A percentile compares a stretch with the other conserved stretches of the same genome.
Evolutionary conservation across 2,113 vertebrate genomes (phyloP).

Genomic region (Platycercus adscitus): DNA sequence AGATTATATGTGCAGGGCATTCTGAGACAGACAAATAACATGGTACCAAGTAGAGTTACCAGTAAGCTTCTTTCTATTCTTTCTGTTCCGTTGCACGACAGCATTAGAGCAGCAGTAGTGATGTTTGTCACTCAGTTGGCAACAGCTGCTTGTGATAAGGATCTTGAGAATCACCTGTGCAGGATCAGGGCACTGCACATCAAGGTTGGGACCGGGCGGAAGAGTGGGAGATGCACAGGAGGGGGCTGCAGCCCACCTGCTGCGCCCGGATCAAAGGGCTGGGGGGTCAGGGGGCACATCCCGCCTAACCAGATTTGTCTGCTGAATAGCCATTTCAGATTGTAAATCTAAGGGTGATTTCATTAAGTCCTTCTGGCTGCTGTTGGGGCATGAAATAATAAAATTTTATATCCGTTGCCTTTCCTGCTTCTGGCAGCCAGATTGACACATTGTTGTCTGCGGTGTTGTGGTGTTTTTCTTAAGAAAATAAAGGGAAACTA

Average conservation of each 20-base stretch:
- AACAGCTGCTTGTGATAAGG: constrained; percentile 75
- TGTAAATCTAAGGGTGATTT: constrained; percentile 84
- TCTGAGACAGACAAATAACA: neutral
- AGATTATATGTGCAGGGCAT: neutral
- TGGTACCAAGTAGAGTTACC: neutral
- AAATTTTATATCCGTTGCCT: constrained; percentile 81
- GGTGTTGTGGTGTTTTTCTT: constrained; percentile 31
- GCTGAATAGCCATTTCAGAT: constrained; percentile 83
- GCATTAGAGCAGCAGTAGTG: neutral
- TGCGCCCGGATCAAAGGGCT: constrained; percentile 79
- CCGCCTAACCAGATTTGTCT: constrained; percentile 78
- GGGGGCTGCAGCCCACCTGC: constrained; percentile 81
- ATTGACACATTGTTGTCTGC: constrained; percentile 70
- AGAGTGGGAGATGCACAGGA: constrained; percentile 74
- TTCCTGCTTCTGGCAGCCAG: constrained; percentile 80
- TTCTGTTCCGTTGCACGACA: fast-evolving
- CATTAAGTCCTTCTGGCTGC: constrained; percentile 84
- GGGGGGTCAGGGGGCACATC: constrained; percentile 78
- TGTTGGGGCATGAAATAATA: constrained; percentile 83
- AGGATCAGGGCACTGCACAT: constrained; percentile 57
- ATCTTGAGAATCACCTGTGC: constrained; percentile 73
- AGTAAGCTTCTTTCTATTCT: neutral
- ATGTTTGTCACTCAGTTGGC: constrained; percentile 55
- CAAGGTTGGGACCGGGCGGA: constrained; percentile 63
- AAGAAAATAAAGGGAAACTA: constrained; percentile 47